These are phyloP conservation scores for Tenthredo distinguenda DNA, from an alignment of 2,888 invertebrate species.

Conservation along the genomic window DNA sequence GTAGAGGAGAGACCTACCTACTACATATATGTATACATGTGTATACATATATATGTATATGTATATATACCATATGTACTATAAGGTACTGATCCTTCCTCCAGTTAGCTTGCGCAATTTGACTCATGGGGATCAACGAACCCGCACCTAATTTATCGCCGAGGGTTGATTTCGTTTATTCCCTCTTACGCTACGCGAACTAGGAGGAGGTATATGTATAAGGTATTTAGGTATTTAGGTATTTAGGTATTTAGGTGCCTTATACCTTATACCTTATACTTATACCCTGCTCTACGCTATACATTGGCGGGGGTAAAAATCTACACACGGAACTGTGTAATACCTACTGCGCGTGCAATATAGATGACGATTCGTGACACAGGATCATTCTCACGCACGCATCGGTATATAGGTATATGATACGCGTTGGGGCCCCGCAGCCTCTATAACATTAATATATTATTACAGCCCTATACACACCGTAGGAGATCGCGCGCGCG, in stretches of 20 bases:
- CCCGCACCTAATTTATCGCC: conserved; percentile 47
- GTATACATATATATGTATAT: not conserved
- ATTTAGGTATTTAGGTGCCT: not conserved
- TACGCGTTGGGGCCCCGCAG: not conserved
- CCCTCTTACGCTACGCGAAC: not conserved
- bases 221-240: conserved; percentile 1
- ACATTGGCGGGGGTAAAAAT: not conserved
- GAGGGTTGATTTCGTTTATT: conserved; percentile 41
- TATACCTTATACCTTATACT: not conserved
- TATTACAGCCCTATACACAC: not conserved
- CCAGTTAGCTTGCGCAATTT: conserved; percentile 3
- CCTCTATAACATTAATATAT: not conserved
- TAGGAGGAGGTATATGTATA: not conserved
- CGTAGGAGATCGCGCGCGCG: not conserved
- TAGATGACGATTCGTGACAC: conserved; percentile 17
- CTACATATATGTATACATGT: not conserved
- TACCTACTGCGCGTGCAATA: not conserved
- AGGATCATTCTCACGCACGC: conserved; percentile 27
- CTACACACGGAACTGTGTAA: not conserved
- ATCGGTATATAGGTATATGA: not conserved
- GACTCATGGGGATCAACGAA: conserved; percentile 50
- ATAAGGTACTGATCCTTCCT: not conserved
- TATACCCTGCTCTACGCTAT: not conserved
- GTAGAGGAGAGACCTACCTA: not conserved
- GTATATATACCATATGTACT: conserved; percentile 9